phyloP scores from a whole-genome alignment of 2,797 vertebrate species.

The Myotis vivesi region DNA sequence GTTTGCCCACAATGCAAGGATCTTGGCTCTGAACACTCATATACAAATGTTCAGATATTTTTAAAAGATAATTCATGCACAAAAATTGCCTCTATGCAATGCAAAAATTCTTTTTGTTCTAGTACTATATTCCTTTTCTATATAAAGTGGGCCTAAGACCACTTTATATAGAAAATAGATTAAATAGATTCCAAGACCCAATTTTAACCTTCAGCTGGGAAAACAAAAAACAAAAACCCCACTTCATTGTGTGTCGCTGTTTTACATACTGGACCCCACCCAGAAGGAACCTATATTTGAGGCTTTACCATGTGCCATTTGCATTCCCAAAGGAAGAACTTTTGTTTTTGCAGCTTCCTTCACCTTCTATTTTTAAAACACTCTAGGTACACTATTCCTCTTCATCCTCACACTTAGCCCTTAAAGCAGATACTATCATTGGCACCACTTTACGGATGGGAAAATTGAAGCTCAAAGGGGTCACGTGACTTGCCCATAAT shows the following conservation, averaged over 20 bases:
- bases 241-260: not conserved
- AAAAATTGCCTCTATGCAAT: not conserved
- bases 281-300: not conserved
- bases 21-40: not conserved
- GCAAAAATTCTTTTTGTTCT: not conserved
- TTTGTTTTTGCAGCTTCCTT: not conserved
- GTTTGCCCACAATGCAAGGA: not conserved
- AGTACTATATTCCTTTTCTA: not conserved
- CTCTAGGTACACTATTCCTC: not conserved
- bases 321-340: not conserved
- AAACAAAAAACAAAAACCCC: not conserved
- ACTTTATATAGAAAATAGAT: not conserved
- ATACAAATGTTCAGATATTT: not conserved
- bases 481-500: not conserved
- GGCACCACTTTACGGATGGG: not conserved
- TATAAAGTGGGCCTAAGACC: not conserved
- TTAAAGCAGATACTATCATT: not conserved
- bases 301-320: not conserved
- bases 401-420: not conserved
- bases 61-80: not conserved
- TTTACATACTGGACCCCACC: not conserved
- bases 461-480: conserved; percentile 8
- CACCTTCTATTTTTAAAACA: conserved; percentile 25
- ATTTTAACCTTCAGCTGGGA: not conserved
- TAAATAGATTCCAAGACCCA: not conserved